These are phyloP conservation scores for Nansenia antarctica DNA, from an alignment of 2,113 vertebrate genomes.

Conservation along the genomic window DNA sequence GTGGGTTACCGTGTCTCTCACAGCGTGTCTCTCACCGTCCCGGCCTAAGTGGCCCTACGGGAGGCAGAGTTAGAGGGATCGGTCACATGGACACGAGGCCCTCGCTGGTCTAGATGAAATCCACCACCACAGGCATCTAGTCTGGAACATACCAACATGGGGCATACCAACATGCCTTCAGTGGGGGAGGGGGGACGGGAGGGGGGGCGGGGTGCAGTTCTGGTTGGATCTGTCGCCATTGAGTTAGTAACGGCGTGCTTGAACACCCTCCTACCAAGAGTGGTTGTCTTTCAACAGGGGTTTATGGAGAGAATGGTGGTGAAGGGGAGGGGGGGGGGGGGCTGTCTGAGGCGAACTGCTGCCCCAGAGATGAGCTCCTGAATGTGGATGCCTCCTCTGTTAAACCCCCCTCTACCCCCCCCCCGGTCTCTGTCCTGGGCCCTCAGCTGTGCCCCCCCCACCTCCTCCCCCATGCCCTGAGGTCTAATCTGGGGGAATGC, in stretches of 20 bases:
- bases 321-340: neutral
- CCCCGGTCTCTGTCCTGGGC: constrained; percentile 5
- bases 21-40: neutral
- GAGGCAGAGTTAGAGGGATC: neutral
- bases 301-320: too few relatives aligned
- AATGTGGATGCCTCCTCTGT: constrained; percentile 13
- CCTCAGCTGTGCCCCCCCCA: constrained; percentile 55
- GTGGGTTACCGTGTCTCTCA: neutral
- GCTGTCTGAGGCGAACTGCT: too few relatives aligned
- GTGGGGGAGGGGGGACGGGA: neutral
- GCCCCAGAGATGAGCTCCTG: constrained; percentile 9
- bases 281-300: neutral
- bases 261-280: constrained; percentile 19
- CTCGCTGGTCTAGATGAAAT: constrained; percentile 2
- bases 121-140: constrained; percentile 8
- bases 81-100: neutral
- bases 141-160: constrained; percentile 10
- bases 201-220: neutral
- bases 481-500: constrained; percentile 61
- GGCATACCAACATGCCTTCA: constrained; percentile 18
- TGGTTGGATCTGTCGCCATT: constrained; percentile 2
- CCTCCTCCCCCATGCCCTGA: neutral
- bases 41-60: neutral
- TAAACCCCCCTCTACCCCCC: neutral
- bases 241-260: constrained; percentile 14